A percentile compares a stretch with the other conserved stretches of the same genome.
phyloP scores from a whole-genome alignment of 2,113 vertebrate genomes.

The Aphyosemion australe region DNA sequence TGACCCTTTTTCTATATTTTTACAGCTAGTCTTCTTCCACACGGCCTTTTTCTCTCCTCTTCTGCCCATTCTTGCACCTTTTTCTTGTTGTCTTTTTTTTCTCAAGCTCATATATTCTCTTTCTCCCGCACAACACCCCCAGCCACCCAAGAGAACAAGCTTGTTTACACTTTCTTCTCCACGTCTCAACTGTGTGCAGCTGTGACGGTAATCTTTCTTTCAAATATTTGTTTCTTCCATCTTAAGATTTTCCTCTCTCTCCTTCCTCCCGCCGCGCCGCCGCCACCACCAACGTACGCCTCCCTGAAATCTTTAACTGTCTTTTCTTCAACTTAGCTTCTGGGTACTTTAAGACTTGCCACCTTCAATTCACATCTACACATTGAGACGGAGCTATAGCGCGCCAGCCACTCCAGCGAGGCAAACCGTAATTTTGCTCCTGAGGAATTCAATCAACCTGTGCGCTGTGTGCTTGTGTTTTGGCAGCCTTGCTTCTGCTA shows the following conservation, averaged over 20 bases:
- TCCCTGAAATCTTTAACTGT: conserved; percentile 69
- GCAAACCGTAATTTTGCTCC: conserved; percentile 67
- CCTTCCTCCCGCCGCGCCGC: neutral
- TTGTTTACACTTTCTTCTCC: conserved; percentile 78
- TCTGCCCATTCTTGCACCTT: conserved; percentile 25
- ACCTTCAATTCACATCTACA: conserved; percentile 72
- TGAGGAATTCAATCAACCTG: conserved; percentile 69
- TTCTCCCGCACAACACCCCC: conserved; percentile 40
- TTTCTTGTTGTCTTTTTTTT: conserved; percentile 39
- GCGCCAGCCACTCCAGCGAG: conserved; percentile 20
- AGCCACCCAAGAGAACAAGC: conserved; percentile 68
- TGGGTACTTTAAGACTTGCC: conserved; percentile 66
- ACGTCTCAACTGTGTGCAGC: conserved; percentile 71
- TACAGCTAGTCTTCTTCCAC: conserved; percentile 30
- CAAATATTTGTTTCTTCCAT: conserved; percentile 81
- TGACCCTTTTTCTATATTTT: conserved; percentile 30
- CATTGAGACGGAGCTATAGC: conserved; percentile 23
- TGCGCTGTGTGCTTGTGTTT: conserved; percentile 38
- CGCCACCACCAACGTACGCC: conserved; percentile 25
- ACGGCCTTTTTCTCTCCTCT: neutral
- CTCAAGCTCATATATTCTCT: conserved; percentile 15
- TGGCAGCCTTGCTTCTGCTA: conserved; percentile 46
- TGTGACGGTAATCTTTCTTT: conserved; percentile 78
- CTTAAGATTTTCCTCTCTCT: conserved; percentile 41
- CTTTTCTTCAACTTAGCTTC: conserved; percentile 53